Percentiles rank a stretch among this genome's conserved stretches.
These are phyloP conservation scores for Alfaro cultratus DNA, from an alignment of 2,797 vertebrate species.

Conservation along the genomic window DNA sequence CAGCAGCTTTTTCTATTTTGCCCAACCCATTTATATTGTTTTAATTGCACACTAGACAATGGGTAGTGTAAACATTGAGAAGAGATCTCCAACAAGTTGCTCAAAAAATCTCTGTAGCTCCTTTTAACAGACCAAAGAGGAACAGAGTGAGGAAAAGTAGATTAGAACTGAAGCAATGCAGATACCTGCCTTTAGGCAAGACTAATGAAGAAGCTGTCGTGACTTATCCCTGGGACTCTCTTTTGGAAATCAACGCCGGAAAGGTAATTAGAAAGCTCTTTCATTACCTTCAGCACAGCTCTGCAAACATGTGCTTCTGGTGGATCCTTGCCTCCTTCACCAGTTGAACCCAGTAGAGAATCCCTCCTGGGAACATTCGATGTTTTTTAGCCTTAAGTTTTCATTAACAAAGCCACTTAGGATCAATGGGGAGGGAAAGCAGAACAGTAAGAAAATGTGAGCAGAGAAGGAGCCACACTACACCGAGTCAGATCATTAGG, in stretches of 20 bases:
- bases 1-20: background rate
- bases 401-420: conserved; percentile 66
- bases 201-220: conserved; percentile 76
- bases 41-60: background rate
- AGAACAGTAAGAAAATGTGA: conserved; percentile 12
- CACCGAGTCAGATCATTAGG: conserved; percentile 66
- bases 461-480: conserved; percentile 23
- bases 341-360: conserved; percentile 39
- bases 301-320: conserved; percentile 49
- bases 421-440: conserved; percentile 21
- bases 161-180: conserved; percentile 10
- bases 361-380: conserved; percentile 52
- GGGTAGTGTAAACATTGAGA: background rate
- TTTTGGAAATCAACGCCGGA: conserved; percentile 66
- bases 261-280: conserved; percentile 73
- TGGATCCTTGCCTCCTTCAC: conserved; percentile 39
- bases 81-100: background rate
- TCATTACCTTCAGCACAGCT: conserved; percentile 72
- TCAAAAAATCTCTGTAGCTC: background rate
- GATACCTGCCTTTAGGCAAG: conserved; percentile 51
- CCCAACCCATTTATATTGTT: background rate
- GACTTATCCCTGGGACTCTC: conserved; percentile 72
- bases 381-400: conserved; percentile 64
- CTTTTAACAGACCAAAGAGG: conserved; percentile 30
- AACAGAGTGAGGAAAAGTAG: conserved; percentile 12